Evolutionary conservation across 2,797 vertebrate genomes (phyloP).

Genomic region (Ceyx erithaca): DNA sequence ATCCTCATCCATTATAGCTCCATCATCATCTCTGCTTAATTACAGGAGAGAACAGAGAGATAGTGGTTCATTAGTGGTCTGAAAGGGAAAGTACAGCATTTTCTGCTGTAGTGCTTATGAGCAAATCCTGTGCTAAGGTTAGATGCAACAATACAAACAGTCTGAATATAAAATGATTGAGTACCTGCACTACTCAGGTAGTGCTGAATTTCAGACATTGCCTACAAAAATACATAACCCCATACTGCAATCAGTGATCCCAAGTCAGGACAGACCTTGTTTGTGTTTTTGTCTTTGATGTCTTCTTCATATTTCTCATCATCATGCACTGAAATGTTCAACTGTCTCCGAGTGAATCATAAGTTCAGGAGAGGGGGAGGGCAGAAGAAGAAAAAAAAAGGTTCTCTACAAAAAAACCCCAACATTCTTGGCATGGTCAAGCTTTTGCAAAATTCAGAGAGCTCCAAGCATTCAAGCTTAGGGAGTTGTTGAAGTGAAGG

Average conservation of each 20-base stretch:
- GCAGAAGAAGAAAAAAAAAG: not conserved
- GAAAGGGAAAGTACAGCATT: not conserved
- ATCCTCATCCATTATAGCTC: not conserved
- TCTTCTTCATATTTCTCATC: not conserved
- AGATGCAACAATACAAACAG: not conserved
- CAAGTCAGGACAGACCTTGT: not conserved
- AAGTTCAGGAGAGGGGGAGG: not conserved
- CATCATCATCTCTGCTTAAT: not conserved
- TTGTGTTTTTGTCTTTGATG: not conserved
- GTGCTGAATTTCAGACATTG: not conserved
- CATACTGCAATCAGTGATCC: not conserved
- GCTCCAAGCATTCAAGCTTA: not conserved
- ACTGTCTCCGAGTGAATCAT: not conserved
- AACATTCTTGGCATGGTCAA: not conserved
- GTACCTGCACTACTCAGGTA: not conserved
- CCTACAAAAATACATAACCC: not conserved
- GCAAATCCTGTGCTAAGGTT: not conserved
- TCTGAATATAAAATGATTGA: not conserved
- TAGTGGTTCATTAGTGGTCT: not conserved
- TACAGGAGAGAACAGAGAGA: not conserved
- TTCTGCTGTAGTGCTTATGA: not conserved
- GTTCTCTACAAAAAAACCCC: not conserved
- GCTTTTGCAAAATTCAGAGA: constrained; percentile 21
- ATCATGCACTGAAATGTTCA: not conserved
- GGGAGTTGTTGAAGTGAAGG: not conserved